Base-by-base conservation (phyloP, 2,888 invertebrate genomes). In the Saturnia pavonia region DNA sequence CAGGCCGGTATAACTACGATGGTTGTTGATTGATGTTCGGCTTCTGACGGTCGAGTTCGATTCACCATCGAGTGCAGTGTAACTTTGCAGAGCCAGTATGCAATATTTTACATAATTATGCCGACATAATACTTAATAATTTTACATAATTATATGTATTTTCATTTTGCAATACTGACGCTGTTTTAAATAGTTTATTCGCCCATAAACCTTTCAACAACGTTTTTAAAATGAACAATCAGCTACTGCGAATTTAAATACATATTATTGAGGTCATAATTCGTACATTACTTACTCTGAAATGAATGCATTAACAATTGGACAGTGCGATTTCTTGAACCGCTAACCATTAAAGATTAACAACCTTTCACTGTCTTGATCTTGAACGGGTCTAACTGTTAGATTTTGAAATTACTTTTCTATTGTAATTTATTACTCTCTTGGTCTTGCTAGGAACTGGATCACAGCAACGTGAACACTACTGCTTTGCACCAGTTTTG, bases 251-350 rank as follows among this genome's bases (percentile, higher is more conserved):
- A 27, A 60, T 27, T 60, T 12, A 14, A 60, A 14, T 54, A 60
- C 14, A 27, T 60, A 65, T 40, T 40, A 63, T 34, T 63, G 14
- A 14, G 63, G 40, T 65, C n/a, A 40, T 40, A 65, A n/a, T 65
- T 65, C 40, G 40, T 40, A 19, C 34, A 65, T 40, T 8, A 40
- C 40, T 40, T 8, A 40, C 40, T 34, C n/a, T 65, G 19, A 19
- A 65, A 65, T 11, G 63, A 65, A 65, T 40, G 34, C 40, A 43
- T 40, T 48, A 68, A 60, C 42, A 51, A 42, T 51, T 57, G 27
- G 8, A 66, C 54, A 43, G 43, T 45, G 9, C 43, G 67, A 45
- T 45, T 60, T 71, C 45, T 48, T 71, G 68, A 71, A 66, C 60
- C n/a, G 40, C 40, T 40, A 40, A n/a, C n/a, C 65, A 40, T 65